Base-by-base conservation (phyloP, 2,113 vertebrate species). In the Callipepla squamata region DNA sequence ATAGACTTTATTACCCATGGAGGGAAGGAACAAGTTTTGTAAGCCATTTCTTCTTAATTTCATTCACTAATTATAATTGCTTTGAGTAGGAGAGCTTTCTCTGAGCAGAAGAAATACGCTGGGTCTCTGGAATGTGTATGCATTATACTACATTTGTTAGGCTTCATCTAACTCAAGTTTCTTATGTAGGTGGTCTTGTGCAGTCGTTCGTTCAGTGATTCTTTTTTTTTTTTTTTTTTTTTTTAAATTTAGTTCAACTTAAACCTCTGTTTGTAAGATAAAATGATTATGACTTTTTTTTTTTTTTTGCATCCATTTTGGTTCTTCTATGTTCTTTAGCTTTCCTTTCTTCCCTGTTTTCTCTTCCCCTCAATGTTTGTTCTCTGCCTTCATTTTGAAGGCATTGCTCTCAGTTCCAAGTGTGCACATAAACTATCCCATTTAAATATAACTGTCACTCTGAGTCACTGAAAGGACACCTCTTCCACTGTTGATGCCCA, bases 21-120 rank as follows among this genome's bases (percentile, higher is more conserved):
- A 94, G 95, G 95, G 96, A 96, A 96, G 93, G 93, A 86, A 97
- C 96, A 97, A 96, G 94, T 97, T 97, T 97, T 97, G 97, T 97
- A 96, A 98, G 95, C 94, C 94, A 30, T 98, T 98, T 98, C 97
- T 97, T 97, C 98, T 98, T 98, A 98, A 98, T 98, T 98, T 98
- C 87, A 98, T 98, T 98, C 97, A 97, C 95, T 98, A 91, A 87
- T 98, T 95, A 97, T 99, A 98, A 98, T 98, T 98, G 96, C 96
- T 96, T 97, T 97, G 97, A 97, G 97, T 97, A 97, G 97, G 96
- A 98, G 92, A 98, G 93, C 95, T 98, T 98, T 97, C 96, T 95
- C 93, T 96, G 97, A 97, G 94, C 36, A 87, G 86, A 68, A 90
- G 65, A 90, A 93, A 67, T 78, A 69, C 74, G 38, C 26, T 87